Conservation (phyloP, 2,888 invertebrate species). For the Drosophila fungiperda region DNA sequence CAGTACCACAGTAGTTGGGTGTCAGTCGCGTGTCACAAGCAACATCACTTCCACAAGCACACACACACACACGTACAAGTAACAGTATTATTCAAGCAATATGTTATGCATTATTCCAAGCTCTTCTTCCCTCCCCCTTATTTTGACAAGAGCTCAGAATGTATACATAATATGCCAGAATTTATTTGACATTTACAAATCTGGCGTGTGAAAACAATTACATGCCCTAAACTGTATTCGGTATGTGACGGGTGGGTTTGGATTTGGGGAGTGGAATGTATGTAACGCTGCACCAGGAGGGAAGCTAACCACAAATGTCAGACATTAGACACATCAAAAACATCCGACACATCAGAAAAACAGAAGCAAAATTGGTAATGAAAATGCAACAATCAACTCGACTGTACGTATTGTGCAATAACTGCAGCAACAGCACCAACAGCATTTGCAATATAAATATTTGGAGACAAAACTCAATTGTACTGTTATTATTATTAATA, state of each 20-base stretch:
- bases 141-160: not conserved
- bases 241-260: not conserved
- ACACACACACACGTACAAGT: slow-evolving; percentile 3
- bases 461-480: not conserved
- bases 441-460: slow-evolving; percentile 1
- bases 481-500: not conserved
- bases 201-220: slow-evolving; percentile 78
- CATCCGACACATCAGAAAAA: slow-evolving; percentile 19
- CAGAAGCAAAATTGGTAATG: slow-evolving; percentile 43
- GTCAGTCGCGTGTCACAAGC: slow-evolving; percentile 64
- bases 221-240: slow-evolving; percentile 40
- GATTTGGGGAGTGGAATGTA: not conserved
- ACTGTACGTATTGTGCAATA: slow-evolving; percentile 31
- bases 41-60: slow-evolving; percentile 35
- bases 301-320: slow-evolving; percentile 39
- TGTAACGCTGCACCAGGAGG: slow-evolving; percentile 10
- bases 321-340: slow-evolving; percentile 17
- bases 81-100: slow-evolving; percentile 10
- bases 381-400: slow-evolving; percentile 44
- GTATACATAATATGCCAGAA: slow-evolving; percentile 63
- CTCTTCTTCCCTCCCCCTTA: slow-evolving; percentile 3
- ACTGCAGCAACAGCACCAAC: not conserved
- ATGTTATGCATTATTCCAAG: slow-evolving; percentile 35
- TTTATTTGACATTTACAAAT: slow-evolving; percentile 73
- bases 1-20: slow-evolving; percentile 39